Evolutionary conservation across 2,113 vertebrate genomes (phyloP), one percentile per base, ranked within the genome.

Genomic region (Coracopsis vasa): DNA sequence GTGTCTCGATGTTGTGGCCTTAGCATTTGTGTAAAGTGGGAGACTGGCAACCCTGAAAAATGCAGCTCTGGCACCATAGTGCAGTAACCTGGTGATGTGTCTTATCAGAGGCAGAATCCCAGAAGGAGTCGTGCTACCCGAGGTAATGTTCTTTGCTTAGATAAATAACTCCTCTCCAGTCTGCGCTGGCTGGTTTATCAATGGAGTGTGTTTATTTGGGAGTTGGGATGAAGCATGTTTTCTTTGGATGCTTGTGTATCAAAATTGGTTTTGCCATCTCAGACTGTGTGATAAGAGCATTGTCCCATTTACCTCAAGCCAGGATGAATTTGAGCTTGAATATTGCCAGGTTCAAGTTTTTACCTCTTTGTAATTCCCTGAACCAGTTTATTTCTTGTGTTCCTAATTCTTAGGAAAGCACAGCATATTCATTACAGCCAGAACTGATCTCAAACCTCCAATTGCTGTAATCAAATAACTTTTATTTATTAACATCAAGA

Each of bases 131-230:
- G 1, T 16, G 88, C 13, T 81, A 24, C 29, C 60, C 16, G 18
- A 51, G 39, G 37, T 6, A 5, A 24, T 10, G 12, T 20, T 13
- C 7, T 42, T 62, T 1, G 1, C 24, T 41, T 25, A 18, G 85
- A 6, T 23, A n/a, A 33, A 31, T 33, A 60, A 33, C 71, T 62
- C 31, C 0, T 5, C 83, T 51, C 5, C 5, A 29, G 5, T 31
- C 79, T 39, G 44, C 20, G 6, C 37, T 0, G 2, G 25, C 25
- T 54, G 54, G 10, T 10, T 11, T 16, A 21, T 21, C 29, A 2
- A 10, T n/a, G 53, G 9, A 4, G 5, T 44, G 58, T 1, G 0
- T 37, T 66, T 29, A 3, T n/a, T 3, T 37, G 47, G 61, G n/a
- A 25, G 6, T 2, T 79, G 70, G 44, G 54, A 4, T 29, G 65